Evolutionary conservation across 2,888 invertebrate genomes (phyloP), one percentile per base, ranked within the genome.

Genomic region (Selenia dentaria): DNA sequence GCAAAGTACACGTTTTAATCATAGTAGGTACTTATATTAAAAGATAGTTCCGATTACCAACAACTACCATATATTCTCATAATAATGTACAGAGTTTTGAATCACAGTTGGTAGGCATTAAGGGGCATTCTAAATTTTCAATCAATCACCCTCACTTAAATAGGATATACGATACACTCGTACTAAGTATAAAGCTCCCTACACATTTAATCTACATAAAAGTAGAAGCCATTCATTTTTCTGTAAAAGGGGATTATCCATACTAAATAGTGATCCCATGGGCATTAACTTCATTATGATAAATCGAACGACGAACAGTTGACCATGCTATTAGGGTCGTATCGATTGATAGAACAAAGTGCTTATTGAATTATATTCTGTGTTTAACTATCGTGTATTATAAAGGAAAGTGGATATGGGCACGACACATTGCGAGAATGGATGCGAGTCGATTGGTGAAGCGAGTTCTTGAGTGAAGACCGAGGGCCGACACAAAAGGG

Each of bases 171-270:
- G 46, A 31, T 39, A 31, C n/a, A n/a, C n/a, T n/a, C n/a, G n/a
- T 31, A 32, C 22, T 57, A 67, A 42, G 62, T 63, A 67, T 72
- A 71, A 67, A 71, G 73, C 73, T 74, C 83, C 85, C 76, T 75
- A 74, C 76, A 79, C 76, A 79, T 83, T 85, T 80, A 78, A 89
- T 88, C 86, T 86, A 86, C 84, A 88, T 88, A 81, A 87, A 79
- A 82, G 80, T 79, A 67, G 68, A 56, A 60, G 66, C 76, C 61
- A 83, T 83, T 82, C 78, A 77, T 85, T 85, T 88, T 88, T 87
- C 79, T 86, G 78, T 87, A 79, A 80, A 83, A 79, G 82, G 80
- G 81, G 86, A 83, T 88, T 87, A 87, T 80, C 77, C 66, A 61
- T 69, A 74, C 78, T 80, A 77, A 84, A 78, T 82, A 83, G 79